phyloP scores from a whole-genome alignment of 2,888 invertebrate genomes.

The Andrena minutula region DNA sequence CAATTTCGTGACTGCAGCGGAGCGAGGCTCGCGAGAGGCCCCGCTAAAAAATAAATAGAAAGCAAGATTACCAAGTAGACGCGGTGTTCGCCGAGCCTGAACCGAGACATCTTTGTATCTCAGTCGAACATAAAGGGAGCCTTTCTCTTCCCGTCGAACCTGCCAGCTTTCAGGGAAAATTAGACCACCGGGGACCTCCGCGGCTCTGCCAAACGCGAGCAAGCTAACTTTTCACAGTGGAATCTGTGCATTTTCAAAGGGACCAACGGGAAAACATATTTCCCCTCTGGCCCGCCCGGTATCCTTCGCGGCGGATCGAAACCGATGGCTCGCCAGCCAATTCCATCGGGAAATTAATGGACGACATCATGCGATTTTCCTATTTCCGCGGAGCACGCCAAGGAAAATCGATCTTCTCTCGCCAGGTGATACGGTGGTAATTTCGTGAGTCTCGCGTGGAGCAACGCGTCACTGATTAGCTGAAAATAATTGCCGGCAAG shows the following conservation, averaged over 20 bases:
- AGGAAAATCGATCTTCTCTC: conserved; percentile 9
- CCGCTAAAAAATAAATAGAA: conserved; percentile 22
- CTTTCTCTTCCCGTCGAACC: too few species aligned
- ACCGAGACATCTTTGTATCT: neutral
- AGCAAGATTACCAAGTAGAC: neutral
- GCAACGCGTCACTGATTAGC: conserved; percentile 1
- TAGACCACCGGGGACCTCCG: too few species aligned
- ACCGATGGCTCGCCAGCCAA: conserved; percentile 1
- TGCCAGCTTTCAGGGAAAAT: too few species aligned
- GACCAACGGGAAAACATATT: neutral
- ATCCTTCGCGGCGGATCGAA: neutral
- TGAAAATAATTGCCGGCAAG: neutral
- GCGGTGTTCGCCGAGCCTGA: neutral
- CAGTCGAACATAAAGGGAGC: neutral
- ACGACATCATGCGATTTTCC: conserved; percentile 16
- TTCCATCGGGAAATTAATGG: conserved; percentile 14
- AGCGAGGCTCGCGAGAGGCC: conserved; percentile 2
- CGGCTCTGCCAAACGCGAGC: neutral
- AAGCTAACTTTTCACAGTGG: neutral
- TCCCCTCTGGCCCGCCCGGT: neutral
- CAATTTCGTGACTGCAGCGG: conserved; percentile 35
- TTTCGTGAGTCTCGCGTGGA: neutral
- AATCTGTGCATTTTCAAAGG: conserved; percentile 1
- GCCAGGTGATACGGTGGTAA: conserved; percentile 2
- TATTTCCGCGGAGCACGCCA: conserved; percentile 3